Base-by-base conservation (phyloP, 2,888 invertebrate species). In the Ctena decussata region DNA sequence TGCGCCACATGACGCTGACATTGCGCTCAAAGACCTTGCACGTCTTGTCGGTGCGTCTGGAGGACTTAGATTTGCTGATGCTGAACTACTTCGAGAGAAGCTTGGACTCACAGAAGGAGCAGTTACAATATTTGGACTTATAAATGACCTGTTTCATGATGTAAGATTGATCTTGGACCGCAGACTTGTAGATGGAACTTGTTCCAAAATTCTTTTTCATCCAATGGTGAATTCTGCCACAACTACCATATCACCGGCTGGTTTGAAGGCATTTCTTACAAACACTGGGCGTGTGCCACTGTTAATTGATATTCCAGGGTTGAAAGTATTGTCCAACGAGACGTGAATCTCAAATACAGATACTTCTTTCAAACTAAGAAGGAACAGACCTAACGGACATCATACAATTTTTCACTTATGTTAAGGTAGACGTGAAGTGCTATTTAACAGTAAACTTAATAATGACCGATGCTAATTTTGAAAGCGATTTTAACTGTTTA, bases 51-150 rank as follows among this genome's bases (percentile, higher is more conserved):
- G 92, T 8, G 94, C 94, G 5, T 79, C 92, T 37, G 95, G 95
- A 32, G 95, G 95, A 37, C 89, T 96, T 15, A 88, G 96, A 73
- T 94, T 96, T 81, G 95, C 95, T 8, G 95, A 95, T 80, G 95
- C 95, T 76, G 76, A 87, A 12, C 79, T 93, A 5, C 86, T 96
- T 78, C 77, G 82, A 12, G 94, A 95, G 37, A 94, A 92, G 46
- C 92, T 96, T 12, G 95, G 95, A 8, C 92, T 96, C 6, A 91
- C 82, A 65, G 95, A 95, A 83, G 96, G 96, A 1, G 93, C 95
- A 77, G 95, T 96, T 15, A 94, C 95, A 3, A 85, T 95, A 24
- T 95, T 94, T 87, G 95, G 95, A 11, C 91, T 96, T 24, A 90
- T 95, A 30, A 96, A 96, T 88, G 96, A 96, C 88, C 84, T 37